Conservation (phyloP, 2,888 invertebrate genomes). For the Chaitophorus viminalis region DNA sequence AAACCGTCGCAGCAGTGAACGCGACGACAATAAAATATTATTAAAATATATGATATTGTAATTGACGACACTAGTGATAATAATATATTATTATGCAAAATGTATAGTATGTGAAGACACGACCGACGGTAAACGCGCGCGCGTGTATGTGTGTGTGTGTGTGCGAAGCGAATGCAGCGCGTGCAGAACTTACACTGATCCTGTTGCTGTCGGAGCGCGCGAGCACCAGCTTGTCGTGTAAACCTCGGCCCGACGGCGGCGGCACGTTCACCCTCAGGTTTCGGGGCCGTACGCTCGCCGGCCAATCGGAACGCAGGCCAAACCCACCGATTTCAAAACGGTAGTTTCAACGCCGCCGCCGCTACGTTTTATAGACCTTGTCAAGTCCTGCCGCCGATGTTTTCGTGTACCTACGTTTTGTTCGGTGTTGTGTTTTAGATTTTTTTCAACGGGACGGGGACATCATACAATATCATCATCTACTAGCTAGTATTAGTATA, state of each 20-base stretch:
- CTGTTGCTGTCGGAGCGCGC: conserved; percentile 16
- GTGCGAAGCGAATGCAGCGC: background rate
- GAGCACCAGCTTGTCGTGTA: background rate
- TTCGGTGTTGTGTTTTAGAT: background rate
- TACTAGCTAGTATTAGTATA: too few relatives aligned
- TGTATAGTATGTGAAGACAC: too few relatives aligned
- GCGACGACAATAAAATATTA: too few relatives aligned
- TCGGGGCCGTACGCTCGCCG: conserved; percentile 42
- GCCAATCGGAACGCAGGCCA: conserved; percentile 38
- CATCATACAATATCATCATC: too few relatives aligned
- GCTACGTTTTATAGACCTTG: background rate
- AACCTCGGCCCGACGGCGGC: background rate
- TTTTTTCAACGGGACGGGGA: too few relatives aligned
- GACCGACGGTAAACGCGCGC: too few relatives aligned
- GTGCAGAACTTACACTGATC: conserved; percentile 43
- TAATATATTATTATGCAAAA: too few relatives aligned
- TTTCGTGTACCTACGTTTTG: background rate
- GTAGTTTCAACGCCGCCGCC: conserved; percentile 24
- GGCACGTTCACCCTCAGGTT: conserved; percentile 9
- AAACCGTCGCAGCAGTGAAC: background rate
- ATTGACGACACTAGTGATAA: too few relatives aligned
- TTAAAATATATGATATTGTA: too few relatives aligned
- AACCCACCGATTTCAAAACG: conserved; percentile 44
- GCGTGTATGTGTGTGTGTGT: too few relatives aligned
- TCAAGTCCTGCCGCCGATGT: background rate